These are phyloP conservation scores for Darevskia nairensis DNA, from an alignment of 2,797 vertebrate species.

Conservation along the genomic window DNA sequence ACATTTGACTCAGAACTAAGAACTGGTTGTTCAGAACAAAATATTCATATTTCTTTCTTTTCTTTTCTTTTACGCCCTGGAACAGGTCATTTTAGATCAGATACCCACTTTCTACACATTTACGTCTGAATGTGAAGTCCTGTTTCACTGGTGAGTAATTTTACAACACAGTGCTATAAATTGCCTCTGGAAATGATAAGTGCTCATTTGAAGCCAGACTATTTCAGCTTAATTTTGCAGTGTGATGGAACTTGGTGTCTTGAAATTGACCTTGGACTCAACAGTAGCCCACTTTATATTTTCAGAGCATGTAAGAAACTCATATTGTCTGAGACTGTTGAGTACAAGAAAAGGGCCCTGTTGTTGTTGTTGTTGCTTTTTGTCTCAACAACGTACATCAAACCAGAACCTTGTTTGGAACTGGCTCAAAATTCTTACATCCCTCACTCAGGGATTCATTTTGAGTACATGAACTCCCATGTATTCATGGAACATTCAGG, in stretches of 20 bases:
- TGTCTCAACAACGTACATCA: background rate
- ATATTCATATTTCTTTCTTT: too few species aligned
- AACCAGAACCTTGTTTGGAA: background rate
- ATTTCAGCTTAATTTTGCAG: background rate
- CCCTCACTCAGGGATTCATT: background rate
- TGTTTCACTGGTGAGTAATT: background rate
- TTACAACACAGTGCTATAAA: background rate
- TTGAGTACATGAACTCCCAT: background rate
- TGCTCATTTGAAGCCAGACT: background rate
- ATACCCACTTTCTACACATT: background rate
- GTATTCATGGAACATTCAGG: too few species aligned
- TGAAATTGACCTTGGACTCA: background rate
- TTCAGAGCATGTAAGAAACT: background rate
- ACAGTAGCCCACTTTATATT: background rate
- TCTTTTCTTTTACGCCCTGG: too few species aligned
- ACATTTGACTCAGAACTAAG: too few species aligned
- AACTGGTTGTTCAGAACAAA: too few species aligned
- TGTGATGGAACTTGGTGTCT: background rate
- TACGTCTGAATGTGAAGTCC: background rate
- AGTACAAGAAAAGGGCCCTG: too few species aligned
- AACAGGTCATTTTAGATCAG: too few species aligned
- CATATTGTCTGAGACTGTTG: background rate
- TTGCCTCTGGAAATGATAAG: background rate
- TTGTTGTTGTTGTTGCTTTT: background rate
- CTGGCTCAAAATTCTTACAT: background rate